These are phyloP conservation scores for Gobionotothen gibberifrons DNA, from an alignment of 2,797 vertebrate genomes.

Conservation along the genomic window DNA sequence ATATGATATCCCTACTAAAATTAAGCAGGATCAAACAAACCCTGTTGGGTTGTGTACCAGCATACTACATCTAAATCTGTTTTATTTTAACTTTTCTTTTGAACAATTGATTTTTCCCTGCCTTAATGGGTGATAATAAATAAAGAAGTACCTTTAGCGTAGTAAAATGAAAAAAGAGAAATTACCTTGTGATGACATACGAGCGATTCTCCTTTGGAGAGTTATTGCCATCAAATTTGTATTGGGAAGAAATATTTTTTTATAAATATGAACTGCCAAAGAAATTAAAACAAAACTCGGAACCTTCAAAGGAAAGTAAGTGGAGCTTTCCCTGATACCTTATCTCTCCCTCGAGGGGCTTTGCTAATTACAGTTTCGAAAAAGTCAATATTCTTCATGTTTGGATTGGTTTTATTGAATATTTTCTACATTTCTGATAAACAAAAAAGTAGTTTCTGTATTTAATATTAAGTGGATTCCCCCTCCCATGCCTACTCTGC, in stretches of 20 bases:
- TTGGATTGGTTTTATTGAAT: conserved; percentile 16
- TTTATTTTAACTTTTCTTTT: background rate
- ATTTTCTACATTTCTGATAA: conserved; percentile 16
- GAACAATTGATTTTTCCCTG: background rate
- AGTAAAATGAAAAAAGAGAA: conserved; percentile 7
- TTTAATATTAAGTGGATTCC: conserved; percentile 65
- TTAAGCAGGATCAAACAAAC: background rate
- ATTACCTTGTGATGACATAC: conserved; percentile 2
- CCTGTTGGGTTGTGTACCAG: background rate
- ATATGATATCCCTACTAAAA: too few species aligned
- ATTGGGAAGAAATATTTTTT: background rate
- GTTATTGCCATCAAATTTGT: background rate
- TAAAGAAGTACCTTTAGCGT: background rate
- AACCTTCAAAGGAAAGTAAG: background rate
- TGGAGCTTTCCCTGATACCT: background rate
- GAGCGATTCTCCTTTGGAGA: background rate
- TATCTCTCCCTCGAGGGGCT: background rate
- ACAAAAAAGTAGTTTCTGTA: background rate
- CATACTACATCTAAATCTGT: background rate
- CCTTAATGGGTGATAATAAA: background rate
- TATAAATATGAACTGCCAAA: background rate
- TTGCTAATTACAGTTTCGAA: conserved; percentile 26
- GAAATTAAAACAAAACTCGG: background rate
- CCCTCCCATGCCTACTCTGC: conserved; percentile 46
- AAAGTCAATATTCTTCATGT: conserved; percentile 20